These are phyloP conservation scores for Pseudolycoriella hygida DNA, from an alignment of 2,888 invertebrate species.

Conservation along the genomic window DNA sequence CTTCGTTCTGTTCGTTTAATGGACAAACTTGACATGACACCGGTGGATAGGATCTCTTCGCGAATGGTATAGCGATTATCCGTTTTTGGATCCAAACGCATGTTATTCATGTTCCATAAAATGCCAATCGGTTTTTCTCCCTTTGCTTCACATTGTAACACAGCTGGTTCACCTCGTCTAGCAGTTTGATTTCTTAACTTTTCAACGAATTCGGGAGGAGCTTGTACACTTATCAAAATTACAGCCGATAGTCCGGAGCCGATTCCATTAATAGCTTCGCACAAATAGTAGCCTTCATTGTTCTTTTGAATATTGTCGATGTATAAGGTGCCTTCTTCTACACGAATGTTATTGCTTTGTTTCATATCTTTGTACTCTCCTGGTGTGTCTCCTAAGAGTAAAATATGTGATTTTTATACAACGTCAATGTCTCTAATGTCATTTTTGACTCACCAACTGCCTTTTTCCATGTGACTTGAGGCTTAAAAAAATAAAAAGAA, in stretches of 20 bases:
- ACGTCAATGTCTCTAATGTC: no score
- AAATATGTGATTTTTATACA: conserved; percentile 11
- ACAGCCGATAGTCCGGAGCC: conserved; percentile 90
- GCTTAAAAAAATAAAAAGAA: conserved; percentile 26
- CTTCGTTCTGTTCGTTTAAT: conserved; percentile 77
- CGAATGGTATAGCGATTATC: conserved; percentile 73
- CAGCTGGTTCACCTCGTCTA: conserved; percentile 76
- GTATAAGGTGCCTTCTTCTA: conserved; percentile 83
- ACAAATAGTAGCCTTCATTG: conserved; percentile 87
- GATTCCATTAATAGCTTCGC: conserved; percentile 91
- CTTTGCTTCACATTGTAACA: conserved; percentile 80
- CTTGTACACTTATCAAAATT: conserved; percentile 86
- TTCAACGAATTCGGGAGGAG: conserved; percentile 85
- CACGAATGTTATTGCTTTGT: conserved; percentile 77
- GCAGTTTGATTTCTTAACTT: conserved; percentile 84
- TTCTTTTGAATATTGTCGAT: conserved; percentile 83
- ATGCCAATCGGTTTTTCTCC: conserved; percentile 91
- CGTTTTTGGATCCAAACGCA: conserved; percentile 73
- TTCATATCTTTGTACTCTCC: conserved; percentile 88
- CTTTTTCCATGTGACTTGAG: conserved; percentile 87
- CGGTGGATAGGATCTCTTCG: conserved; percentile 74
- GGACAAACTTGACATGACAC: conserved; percentile 74
- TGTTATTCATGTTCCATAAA: conserved; percentile 88
- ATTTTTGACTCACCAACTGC: conserved; percentile 70
- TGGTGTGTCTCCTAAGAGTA: conserved; percentile 76